Percentiles rank a stretch among this genome's conserved stretches.
These are phyloP conservation scores for Pelodytes ibericus DNA, from an alignment of 2,797 vertebrate species.

Conservation along the genomic window DNA sequence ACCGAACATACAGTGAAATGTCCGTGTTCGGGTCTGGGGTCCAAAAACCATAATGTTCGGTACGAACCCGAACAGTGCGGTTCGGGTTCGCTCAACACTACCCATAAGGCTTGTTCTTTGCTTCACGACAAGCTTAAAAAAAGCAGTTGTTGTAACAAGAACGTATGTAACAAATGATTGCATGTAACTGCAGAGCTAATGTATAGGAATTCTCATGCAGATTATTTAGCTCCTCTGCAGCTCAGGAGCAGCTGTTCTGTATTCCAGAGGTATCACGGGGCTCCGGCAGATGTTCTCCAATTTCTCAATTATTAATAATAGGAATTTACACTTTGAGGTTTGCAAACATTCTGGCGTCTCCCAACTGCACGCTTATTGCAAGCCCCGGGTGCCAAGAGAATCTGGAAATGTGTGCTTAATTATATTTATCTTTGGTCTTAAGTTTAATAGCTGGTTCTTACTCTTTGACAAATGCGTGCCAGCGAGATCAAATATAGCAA, in stretches of 20 bases:
- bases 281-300: constrained; percentile 39
- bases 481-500: not conserved
- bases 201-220: constrained; percentile 35
- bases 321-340: constrained; percentile 33
- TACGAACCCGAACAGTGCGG: too few species aligned
- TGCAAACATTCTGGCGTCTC: constrained; percentile 29
- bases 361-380: constrained; percentile 8
- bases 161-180: constrained; percentile 3
- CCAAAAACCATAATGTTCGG: too few species aligned
- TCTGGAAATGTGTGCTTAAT: constrained; percentile 13
- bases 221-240: constrained; percentile 17
- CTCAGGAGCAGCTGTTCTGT: constrained; percentile 39
- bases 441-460: not conserved
- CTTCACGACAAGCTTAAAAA: too few species aligned
- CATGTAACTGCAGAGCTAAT: constrained; percentile 7
- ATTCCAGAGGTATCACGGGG: constrained; percentile 12
- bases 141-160: not conserved
- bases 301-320: constrained; percentile 32
- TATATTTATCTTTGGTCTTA: constrained; percentile 17
- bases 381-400: constrained; percentile 15
- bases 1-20: too few species aligned
- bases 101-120: too few species aligned
- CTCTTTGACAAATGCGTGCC: not conserved
- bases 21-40: too few species aligned
- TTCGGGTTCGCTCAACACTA: too few species aligned